Base-by-base conservation (phyloP, 2,888 invertebrate species). In the Scaptodrosophila latifasciaeformis region DNA sequence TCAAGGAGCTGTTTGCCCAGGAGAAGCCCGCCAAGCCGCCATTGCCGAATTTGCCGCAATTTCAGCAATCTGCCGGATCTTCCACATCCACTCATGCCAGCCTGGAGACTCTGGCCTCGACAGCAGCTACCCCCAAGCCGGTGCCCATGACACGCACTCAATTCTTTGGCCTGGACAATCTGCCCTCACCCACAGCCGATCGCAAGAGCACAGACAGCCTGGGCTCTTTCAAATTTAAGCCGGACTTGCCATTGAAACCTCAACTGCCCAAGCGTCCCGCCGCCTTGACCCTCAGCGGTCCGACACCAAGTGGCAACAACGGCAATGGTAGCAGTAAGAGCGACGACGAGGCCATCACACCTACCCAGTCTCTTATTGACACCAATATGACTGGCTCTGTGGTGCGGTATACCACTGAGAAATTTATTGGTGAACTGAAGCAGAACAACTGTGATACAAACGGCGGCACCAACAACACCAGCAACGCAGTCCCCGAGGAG, bases 191-290 rank as follows among this genome's bases (percentile, higher is more conserved):
- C 1, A 77, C 75, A 12, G 79, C 82, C 2, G 84, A 83, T 65
- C 84, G 83, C 15, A 81, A 77, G 51, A 83, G 83, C 29, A 76
- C 66, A 1, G 84, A 83, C 2, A 84, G 84, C 54, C 67, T 83
- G 21, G 70, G 70, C 27, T 81, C 83, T 48, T 65, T 83, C 13
- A 70, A 71, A 19, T 55, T 83, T 1, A 83, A 84, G 56, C 81
- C 84, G 10, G 87, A 87, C 55, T 74, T 87, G 21, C 85, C 86
- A 24, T 87, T 89, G 82, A 95, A 95, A 85, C 95, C 95, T 4
- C 92, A 92, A 46, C 90, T 95, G 65, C 95, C 95, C 45, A 93
- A 94, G 84, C 89, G 95, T 51, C 94, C 94, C 2, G 55, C 67
- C 31, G 82, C 65, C 9, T 59, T 83, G 12, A 43, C 67, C 12